Base-by-base conservation (phyloP, 2,888 invertebrate genomes). In the Ptilodon capucinus region DNA sequence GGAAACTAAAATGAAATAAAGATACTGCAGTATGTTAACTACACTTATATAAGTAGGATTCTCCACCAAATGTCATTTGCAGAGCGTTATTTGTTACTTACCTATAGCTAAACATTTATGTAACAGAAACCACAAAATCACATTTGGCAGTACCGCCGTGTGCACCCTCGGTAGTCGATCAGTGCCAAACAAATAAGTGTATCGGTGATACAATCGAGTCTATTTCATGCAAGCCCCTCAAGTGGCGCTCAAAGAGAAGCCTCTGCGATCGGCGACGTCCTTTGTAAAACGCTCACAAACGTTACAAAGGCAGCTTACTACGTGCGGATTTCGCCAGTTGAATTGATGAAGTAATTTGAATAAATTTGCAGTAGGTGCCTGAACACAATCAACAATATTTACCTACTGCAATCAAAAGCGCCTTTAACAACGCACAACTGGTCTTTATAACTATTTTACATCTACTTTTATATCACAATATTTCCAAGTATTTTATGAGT, bases 131-230 rank as follows among this genome's bases (percentile, higher is more conserved):
- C 75, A 51, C 60, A 64, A 63, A 67, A 74, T 68, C 58, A 53
- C 64, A 60, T 67, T 63, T 60, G 44, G 23, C 45, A 38, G 35
- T 38, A 40, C 41, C 42, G 17, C 23, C 19, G 34, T 7, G 32
- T 41, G 50, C 63, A 53, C 65, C 69, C 64, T 61, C 66, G 57
- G 46, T 60, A 81, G 76, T 84, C 86, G 82, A 87, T 88, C 84
- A 81, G 65, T 64, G 69, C 74, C 86, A 86, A 86, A 86, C 84
- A 86, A 84, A 81, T 86, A 86, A 83, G 82, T 75, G 76, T 84
- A 83, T 84, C 76, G 81, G 65, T 71, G 71, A 76, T 76, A 84
- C 80, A 80, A 81, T 79, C 74, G 75, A 76, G 71, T 81, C 77
- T 68, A 78, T 77, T 78, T 64, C 76, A 70, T 68, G 75, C 78